Conservation (phyloP, 2,888 invertebrate species). For the Villa cingulata region DNA sequence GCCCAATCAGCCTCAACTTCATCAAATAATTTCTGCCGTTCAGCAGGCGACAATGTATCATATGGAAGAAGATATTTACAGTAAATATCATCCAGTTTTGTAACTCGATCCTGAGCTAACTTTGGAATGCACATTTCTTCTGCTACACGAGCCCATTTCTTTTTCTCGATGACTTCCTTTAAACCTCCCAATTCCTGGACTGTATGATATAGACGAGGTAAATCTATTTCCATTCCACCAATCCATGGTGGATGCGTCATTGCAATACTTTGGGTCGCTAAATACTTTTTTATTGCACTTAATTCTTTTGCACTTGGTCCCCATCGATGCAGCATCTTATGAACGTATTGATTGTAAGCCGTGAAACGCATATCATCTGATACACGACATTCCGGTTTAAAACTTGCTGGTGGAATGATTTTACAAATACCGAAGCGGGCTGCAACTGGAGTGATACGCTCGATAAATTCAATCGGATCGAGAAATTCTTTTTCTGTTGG, state of each 20-base stretch:
- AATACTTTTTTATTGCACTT: constrained; percentile 69
- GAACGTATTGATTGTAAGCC: constrained; percentile 79
- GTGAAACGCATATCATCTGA: constrained; percentile 76
- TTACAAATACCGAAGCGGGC: constrained; percentile 75
- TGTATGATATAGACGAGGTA: constrained; percentile 70
- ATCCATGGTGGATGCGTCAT: constrained; percentile 67
- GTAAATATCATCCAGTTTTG: constrained; percentile 77
- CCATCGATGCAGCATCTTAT: constrained; percentile 78
- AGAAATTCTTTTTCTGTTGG: constrained; percentile 73
- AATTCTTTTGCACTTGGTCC: constrained; percentile 75
- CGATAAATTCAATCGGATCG: constrained; percentile 76
- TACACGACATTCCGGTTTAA: constrained; percentile 68
- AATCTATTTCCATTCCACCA: constrained; percentile 81
- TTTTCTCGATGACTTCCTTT: constrained; percentile 73
- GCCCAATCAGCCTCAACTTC: constrained; percentile 65
- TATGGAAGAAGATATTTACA: constrained; percentile 84
- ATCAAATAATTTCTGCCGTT: constrained; percentile 56
- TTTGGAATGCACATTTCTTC: constrained; percentile 78
- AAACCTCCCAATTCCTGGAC: constrained; percentile 78
- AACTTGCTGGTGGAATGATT: constrained; percentile 68
- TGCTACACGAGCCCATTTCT: constrained; percentile 77
- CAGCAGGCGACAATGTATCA: constrained; percentile 66
- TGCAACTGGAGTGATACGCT: constrained; percentile 59
- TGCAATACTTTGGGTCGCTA: constrained; percentile 61
- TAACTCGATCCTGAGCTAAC: constrained; percentile 62